Evolutionary conservation across 2,888 invertebrate genomes (phyloP), one percentile per base, ranked within the genome.

Genomic region (Harpalus rubripes): DNA sequence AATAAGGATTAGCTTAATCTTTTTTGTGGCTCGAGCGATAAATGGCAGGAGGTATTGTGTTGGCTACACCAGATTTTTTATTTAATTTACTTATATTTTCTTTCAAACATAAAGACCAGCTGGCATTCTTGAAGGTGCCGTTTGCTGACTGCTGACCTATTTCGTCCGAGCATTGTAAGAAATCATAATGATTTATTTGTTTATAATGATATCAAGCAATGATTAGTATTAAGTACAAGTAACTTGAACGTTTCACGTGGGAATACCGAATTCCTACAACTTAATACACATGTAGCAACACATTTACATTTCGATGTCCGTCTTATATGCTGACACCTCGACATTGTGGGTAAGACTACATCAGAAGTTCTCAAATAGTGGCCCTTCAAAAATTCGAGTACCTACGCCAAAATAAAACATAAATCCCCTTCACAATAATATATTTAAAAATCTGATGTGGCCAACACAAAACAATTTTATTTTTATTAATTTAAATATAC

Each of bases 211-310:
- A 68, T 39, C 68, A 68, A 68, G 12, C 39, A 68, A 26, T 68
- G 44, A 68, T 68, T 68, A 68, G 68, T 15, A 68, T 32, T 22
- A 68, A n/a, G 15, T 68, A 39, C 32, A 39, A 22, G 15, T 41
- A 68, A 32, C 39, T 26, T 68, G 26, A 26, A 26, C 26, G 22
- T 18, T 68, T 68, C 39, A 41, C 68, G 68, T 68, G 68, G 68
- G 68, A 68, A 68, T 39, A 68, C 39, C 68, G 8, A 68, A 68
- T 39, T 39, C 68, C 68, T 12, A 63, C 63, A 68, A 68, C 39
- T 68, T 68, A 68, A 68, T 68, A 68, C 68, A 68, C 68, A 68
- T 68, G 68, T 68, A 68, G 68, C 68, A 15, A 68, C 32, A 39
- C 68, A 65, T 65, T 32, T 32, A 39, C 26, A 41, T 39, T 12